These are phyloP conservation scores for Pipa parva DNA, from an alignment of 2,113 vertebrate species.

Conservation along the genomic window DNA sequence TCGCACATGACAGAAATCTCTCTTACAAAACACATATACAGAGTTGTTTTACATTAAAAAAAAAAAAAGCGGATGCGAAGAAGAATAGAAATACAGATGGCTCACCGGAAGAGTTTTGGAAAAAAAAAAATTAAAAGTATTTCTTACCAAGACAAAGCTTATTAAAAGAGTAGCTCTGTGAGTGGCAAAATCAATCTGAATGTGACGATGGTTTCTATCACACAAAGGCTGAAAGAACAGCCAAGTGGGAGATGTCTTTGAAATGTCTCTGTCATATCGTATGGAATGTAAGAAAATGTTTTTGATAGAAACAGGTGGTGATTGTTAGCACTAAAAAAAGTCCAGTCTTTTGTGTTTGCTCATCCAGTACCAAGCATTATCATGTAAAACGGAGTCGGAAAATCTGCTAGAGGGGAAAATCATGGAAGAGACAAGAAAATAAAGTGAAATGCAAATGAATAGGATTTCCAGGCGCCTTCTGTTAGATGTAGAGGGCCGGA, in stretches of 20 bases:
- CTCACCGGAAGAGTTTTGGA: not conserved
- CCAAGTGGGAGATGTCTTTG: constrained; percentile 31
- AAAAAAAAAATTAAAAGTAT: not conserved
- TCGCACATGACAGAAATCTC: too few species aligned
- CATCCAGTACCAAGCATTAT: constrained; percentile 28
- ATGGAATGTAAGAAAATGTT: constrained; percentile 28
- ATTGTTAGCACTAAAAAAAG: constrained; percentile 30
- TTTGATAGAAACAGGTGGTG: constrained; percentile 37
- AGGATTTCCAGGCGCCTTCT: constrained; percentile 10
- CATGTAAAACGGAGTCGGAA: constrained; percentile 28
- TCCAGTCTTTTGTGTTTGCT: constrained; percentile 35
- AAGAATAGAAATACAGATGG: not conserved
- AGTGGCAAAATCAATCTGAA: constrained; percentile 33
- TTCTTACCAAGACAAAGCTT: not conserved
- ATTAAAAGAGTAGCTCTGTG: not conserved
- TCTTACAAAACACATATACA: not conserved
- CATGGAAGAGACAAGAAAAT: constrained; percentile 25
- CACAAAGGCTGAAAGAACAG: constrained; percentile 12
- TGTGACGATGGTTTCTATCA: constrained; percentile 28
- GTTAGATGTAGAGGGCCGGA: constrained; percentile 5
- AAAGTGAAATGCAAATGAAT: constrained; percentile 35
- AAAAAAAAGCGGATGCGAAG: not conserved
- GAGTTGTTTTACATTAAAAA: not conserved
- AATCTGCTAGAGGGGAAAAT: constrained; percentile 22
- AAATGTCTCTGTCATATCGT: constrained; percentile 32